A percentile compares a stretch with the other conserved stretches of the same genome.
phyloP scores from a whole-genome alignment of 2,888 invertebrate species.

The Piscicola geometra region DNA sequence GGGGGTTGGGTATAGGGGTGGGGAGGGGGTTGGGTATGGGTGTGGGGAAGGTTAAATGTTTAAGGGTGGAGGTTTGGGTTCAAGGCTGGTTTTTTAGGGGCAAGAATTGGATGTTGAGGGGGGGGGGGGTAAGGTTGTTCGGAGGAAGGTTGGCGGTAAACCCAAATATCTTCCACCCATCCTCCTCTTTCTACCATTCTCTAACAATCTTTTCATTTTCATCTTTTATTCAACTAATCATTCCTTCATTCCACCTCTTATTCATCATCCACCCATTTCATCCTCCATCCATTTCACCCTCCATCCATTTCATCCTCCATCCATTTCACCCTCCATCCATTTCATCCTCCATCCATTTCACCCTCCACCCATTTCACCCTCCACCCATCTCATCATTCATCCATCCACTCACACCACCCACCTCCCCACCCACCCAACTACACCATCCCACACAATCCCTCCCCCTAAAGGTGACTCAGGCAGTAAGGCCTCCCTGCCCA shows the following conservation, averaged over 20 bases:
- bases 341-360: too few relatives aligned
- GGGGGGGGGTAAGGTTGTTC: too few relatives aligned
- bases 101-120: neutral
- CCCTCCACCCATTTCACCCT: neutral
- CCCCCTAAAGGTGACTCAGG: neutral
- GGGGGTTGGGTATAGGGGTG: neutral
- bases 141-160: too few relatives aligned
- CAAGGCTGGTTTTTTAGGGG: neutral
- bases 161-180: too few relatives aligned
- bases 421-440: neutral
- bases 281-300: neutral
- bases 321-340: too few relatives aligned
- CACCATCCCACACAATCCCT: neutral
- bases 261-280: neutral
- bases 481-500: slow-evolving; percentile 20
- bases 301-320: neutral
- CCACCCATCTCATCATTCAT: neutral
- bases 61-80: neutral
- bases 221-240: neutral
- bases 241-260: neutral
- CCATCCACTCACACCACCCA: neutral
- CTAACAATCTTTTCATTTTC: too few relatives aligned
- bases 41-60: neutral
- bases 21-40: neutral
- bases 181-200: too few relatives aligned